phyloP scores from a whole-genome alignment of 2,797 vertebrate species.

The Coccyzus lansbergi region DNA sequence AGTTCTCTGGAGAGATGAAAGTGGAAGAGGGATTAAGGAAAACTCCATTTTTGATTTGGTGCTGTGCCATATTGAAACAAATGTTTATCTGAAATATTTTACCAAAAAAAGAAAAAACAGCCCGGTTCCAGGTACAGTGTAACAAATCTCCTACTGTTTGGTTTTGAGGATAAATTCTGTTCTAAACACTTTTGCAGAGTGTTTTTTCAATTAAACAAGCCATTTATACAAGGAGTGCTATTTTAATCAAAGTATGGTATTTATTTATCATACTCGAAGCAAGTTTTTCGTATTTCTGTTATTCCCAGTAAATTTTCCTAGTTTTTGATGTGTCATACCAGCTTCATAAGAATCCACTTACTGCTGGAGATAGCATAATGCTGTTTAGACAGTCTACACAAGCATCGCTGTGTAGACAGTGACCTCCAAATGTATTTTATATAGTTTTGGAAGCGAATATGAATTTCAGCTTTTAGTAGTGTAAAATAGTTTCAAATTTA shows the following conservation, averaged over 20 bases:
- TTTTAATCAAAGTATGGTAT: neutral
- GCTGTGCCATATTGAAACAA: neutral
- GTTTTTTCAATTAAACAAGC: neutral
- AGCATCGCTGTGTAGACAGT: neutral
- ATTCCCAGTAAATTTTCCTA: neutral
- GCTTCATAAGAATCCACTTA: fast-evolving
- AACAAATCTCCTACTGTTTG: neutral
- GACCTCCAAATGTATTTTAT: neutral
- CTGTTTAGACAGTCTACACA: too few species aligned
- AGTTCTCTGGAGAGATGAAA: neutral
- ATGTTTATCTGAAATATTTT: neutral
- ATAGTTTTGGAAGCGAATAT: neutral
- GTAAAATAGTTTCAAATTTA: neutral
- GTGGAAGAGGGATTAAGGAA: neutral
- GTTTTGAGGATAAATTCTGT: neutral
- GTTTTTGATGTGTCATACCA: neutral
- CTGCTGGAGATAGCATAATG: neutral
- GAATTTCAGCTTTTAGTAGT: neutral
- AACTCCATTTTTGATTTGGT: neutral
- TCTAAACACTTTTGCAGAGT: neutral
- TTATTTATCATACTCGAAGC: neutral
- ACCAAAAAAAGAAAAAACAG: neutral
- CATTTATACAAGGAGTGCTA: neutral
- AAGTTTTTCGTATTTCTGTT: neutral
- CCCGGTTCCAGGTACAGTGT: neutral